Evolutionary conservation across 2,113 vertebrate genomes (phyloP).

Genomic region (Perca flavescens): DNA sequence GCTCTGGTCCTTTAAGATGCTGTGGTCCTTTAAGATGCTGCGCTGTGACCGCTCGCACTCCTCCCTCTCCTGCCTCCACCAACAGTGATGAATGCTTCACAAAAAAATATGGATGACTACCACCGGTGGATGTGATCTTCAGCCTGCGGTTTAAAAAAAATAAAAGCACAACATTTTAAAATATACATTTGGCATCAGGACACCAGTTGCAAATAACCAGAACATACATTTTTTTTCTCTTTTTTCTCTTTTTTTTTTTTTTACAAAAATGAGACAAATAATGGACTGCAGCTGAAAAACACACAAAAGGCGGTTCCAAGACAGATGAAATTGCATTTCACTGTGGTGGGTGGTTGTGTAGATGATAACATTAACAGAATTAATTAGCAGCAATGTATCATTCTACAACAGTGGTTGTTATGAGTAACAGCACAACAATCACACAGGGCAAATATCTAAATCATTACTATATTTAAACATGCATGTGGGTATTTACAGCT

Average conservation of each 20-base stretch:
- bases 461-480: not conserved
- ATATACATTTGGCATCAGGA: not conserved
- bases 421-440: not conserved
- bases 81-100: not conserved
- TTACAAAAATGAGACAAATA: not conserved
- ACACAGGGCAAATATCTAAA: not conserved
- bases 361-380: slow-evolving; percentile 14
- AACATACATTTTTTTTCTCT: too few species aligned
- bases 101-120: not conserved
- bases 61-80: slow-evolving; percentile 11
- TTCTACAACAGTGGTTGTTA: too few species aligned
- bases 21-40: slow-evolving; percentile 47
- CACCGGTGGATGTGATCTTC: not conserved
- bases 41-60: not conserved
- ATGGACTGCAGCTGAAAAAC: not conserved
- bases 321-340: slow-evolving; percentile 16
- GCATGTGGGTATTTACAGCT: not conserved
- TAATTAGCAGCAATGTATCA: slow-evolving; percentile 19
- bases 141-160: slow-evolving; percentile 20
- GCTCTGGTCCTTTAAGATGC: slow-evolving; percentile 53
- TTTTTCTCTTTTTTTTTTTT: not conserved
- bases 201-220: too few species aligned
- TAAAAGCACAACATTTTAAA: not conserved
- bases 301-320: slow-evolving; percentile 12
- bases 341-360: not conserved